These are phyloP conservation scores for Drosophila albomicans DNA, from an alignment of 1,140 invertebrate species.

Conservation along the genomic window DNA sequence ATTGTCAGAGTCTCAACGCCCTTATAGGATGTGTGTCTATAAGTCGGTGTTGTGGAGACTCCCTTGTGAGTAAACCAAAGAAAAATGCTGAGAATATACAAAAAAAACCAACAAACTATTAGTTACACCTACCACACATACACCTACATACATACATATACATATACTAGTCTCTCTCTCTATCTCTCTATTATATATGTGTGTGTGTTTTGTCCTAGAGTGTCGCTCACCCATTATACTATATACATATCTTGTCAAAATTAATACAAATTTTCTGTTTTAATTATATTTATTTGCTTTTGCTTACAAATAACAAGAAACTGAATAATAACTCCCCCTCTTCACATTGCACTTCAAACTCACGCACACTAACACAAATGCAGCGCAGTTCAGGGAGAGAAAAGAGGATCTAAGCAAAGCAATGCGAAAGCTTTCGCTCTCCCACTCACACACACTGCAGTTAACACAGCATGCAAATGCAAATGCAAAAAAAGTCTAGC, in stretches of 20 bases:
- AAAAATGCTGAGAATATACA: constrained; percentile 58
- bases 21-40: constrained; percentile 80
- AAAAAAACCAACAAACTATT: constrained; percentile 3
- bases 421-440: not conserved
- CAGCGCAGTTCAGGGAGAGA: not conserved
- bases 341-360: not conserved
- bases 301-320: constrained; percentile 8
- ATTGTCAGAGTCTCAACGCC: constrained; percentile 82
- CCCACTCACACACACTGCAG: not conserved
- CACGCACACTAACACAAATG: constrained; percentile 8
- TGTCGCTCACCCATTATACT: constrained; percentile 7
- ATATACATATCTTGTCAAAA: constrained; percentile 1
- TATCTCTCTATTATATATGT: constrained; percentile 27
- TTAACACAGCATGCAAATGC: constrained; percentile 19
- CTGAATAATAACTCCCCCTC: not conserved
- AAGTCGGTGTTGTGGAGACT: constrained; percentile 82
- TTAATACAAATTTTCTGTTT: constrained; percentile 9
- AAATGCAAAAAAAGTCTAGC: too few species aligned
- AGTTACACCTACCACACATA: constrained; percentile 54
- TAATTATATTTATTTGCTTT: constrained; percentile 34
- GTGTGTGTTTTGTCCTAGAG: constrained; percentile 55
- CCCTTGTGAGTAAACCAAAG: constrained; percentile 81
- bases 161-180: constrained; percentile 1
- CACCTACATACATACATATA: constrained; percentile 40
- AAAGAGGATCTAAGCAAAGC: not conserved